Percentiles rank a stretch among this genome's conserved stretches.
These are phyloP conservation scores for Nipponacmea schrenckii DNA, from an alignment of 2,888 invertebrate genomes.

Conservation along the genomic window DNA sequence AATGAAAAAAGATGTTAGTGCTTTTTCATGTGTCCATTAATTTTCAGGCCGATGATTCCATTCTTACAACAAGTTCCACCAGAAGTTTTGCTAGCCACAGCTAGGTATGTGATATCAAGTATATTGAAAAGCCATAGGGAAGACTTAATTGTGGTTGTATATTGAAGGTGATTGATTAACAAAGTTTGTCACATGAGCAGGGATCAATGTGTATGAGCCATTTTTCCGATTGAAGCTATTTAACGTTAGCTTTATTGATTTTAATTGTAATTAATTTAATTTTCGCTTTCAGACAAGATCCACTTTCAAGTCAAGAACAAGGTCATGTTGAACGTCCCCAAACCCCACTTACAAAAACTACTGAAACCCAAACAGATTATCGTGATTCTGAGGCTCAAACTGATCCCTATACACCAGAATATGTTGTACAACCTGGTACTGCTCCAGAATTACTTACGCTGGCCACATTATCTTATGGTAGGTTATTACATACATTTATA, in stretches of 20 bases:
- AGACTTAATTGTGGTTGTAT: too few species aligned
- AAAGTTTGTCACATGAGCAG: too few species aligned
- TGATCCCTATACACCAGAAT: conserved; percentile 80
- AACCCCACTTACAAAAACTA: conserved; percentile 65
- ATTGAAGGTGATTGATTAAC: too few species aligned
- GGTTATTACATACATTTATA: conserved; percentile 34
- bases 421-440: conserved; percentile 69
- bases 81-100: conserved; percentile 63
- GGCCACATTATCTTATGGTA: conserved; percentile 75
- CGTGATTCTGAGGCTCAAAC: conserved; percentile 84
- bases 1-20: not conserved
- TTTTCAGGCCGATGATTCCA: conserved; percentile 64
- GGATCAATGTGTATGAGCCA: too few species aligned
- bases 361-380: conserved; percentile 77
- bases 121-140: too few species aligned
- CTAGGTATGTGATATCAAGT: too few species aligned
- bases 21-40: conserved; percentile 13
- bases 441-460: conserved; percentile 77
- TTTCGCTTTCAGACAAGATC: conserved; percentile 54
- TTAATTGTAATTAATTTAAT: too few species aligned
- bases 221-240: too few species aligned
- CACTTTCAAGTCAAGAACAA: conserved; percentile 52
- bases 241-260: too few species aligned
- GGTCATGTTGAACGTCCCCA: conserved; percentile 49
- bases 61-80: conserved; percentile 66